Evolutionary conservation across 1,140 invertebrate species (phyloP).

Genomic region (Drosophila parabipectinata): DNA sequence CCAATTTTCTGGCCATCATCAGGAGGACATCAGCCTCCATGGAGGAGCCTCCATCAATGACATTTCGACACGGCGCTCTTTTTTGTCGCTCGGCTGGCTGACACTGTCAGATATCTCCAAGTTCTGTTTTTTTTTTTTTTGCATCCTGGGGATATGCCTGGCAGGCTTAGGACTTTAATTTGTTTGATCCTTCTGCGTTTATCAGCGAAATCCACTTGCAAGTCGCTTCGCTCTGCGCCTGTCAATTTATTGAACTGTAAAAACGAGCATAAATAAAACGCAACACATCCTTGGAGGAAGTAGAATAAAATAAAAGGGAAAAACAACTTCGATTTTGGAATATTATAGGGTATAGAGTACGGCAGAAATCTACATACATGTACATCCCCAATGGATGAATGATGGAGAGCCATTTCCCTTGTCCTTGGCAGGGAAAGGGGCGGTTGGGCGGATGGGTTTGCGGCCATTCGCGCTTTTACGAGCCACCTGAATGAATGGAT

Average conservation of each 20-base stretch:
- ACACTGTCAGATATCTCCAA: conserved; percentile 27
- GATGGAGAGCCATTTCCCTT: conserved; percentile 36
- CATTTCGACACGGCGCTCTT: conserved; percentile 16
- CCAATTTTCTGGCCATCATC: conserved; percentile 10
- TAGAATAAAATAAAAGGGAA: conserved; percentile 23
- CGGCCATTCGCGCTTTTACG: conserved; percentile 55
- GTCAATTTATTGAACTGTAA: conserved; percentile 76
- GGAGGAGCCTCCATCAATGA: conserved; percentile 45
- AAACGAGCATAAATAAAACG: conserved; percentile 62
- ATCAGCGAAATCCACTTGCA: conserved; percentile 54
- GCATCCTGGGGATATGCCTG: conserved; percentile 16
- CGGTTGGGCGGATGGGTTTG: conserved; percentile 3
- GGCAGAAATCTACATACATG: conserved; percentile 18
- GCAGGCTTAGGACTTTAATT: conserved; percentile 53
- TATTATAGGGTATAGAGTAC: conserved; percentile 18
- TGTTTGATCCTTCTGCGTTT: conserved; percentile 50
- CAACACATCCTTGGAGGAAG: conserved; percentile 12
- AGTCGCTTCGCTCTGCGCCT: conserved; percentile 20
- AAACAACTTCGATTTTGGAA: conserved; percentile 7
- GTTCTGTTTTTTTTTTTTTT: conserved; percentile 4
- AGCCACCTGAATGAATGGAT: conserved; percentile 61
- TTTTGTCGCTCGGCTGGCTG: conserved; percentile 36
- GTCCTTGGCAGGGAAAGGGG: conserved; percentile 1
- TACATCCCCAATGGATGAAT: conserved; percentile 43
- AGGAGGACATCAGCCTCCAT: background rate